Evolutionary conservation across 2,888 invertebrate genomes (phyloP).

Genomic region (Chrysotoxum bicinctum): DNA sequence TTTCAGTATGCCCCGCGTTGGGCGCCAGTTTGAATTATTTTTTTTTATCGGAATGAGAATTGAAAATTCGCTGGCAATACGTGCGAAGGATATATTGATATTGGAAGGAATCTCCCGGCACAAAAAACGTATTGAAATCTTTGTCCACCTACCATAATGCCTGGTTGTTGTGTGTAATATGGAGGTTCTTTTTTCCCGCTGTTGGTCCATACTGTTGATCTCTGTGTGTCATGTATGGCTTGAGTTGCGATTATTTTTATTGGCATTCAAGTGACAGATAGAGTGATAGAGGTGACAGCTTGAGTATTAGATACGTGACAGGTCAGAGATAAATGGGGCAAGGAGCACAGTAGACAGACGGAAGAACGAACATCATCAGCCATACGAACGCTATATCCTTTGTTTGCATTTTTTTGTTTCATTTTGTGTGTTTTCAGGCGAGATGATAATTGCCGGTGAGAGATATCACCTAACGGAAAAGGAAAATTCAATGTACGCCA

Average conservation of each 20-base stretch:
- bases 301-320: slow-evolving; percentile 71
- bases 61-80: slow-evolving; percentile 58
- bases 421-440: slow-evolving; percentile 84
- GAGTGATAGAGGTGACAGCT: slow-evolving; percentile 72
- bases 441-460: slow-evolving; percentile 94
- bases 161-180: slow-evolving; percentile 1
- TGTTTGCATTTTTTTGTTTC: slow-evolving; percentile 54
- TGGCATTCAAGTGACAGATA: slow-evolving; percentile 72
- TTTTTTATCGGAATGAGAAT: slow-evolving; percentile 18
- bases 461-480: slow-evolving; percentile 92
- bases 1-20: slow-evolving; percentile 39
- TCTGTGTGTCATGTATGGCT: slow-evolving; percentile 52
- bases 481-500: slow-evolving; percentile 91
- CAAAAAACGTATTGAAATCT: slow-evolving; percentile 56
- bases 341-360: not conserved
- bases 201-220: slow-evolving; percentile 48
- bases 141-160: slow-evolving; percentile 44
- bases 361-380: slow-evolving; percentile 1
- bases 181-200: slow-evolving; percentile 10
- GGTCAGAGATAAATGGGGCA: slow-evolving; percentile 49
- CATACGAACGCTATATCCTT: slow-evolving; percentile 30
- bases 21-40: slow-evolving; percentile 26
- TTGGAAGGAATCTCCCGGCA: slow-evolving; percentile 48
- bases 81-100: slow-evolving; percentile 64
- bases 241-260: slow-evolving; percentile 71